These are phyloP conservation scores for Menidia menidia DNA, from an alignment of 2,797 vertebrate species.

Conservation along the genomic window DNA sequence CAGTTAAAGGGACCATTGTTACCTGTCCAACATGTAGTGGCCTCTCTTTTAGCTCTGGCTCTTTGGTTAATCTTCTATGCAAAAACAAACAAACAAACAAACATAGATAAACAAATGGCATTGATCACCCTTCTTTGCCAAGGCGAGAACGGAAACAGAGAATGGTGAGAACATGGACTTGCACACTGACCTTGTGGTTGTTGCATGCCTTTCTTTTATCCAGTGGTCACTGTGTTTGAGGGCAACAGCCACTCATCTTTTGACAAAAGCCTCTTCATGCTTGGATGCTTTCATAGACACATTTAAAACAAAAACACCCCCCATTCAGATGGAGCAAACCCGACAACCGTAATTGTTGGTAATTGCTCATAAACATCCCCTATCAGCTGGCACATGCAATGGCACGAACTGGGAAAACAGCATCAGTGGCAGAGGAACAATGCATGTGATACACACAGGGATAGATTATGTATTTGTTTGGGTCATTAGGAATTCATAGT, in stretches of 20 bases:
- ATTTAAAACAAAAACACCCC: constrained; percentile 53
- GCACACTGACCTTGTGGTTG: constrained; percentile 6
- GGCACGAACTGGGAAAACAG: constrained; percentile 46
- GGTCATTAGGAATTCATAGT: constrained; percentile 71
- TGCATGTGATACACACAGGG: constrained; percentile 46
- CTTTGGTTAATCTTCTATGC: background rate
- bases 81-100: constrained; percentile 10
- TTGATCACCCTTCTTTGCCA: background rate
- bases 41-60: background rate
- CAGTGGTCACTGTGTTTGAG: constrained; percentile 20
- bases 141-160: background rate
- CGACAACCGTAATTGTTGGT: constrained; percentile 61
- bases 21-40: too few species aligned
- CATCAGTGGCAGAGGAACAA: constrained; percentile 49
- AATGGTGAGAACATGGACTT: background rate
- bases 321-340: constrained; percentile 47
- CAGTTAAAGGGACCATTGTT: too few species aligned
- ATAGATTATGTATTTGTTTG: constrained; percentile 69
- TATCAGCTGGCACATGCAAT: constrained; percentile 64
- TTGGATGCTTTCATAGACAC: constrained; percentile 58
- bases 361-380: constrained; percentile 73
- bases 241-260: constrained; percentile 21
- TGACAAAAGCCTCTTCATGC: constrained; percentile 54
- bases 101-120: background rate
- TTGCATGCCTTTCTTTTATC: constrained; percentile 16